These are phyloP conservation scores for Thermophis baileyi DNA, from an alignment of 2,113 vertebrate species.

Conservation along the genomic window DNA sequence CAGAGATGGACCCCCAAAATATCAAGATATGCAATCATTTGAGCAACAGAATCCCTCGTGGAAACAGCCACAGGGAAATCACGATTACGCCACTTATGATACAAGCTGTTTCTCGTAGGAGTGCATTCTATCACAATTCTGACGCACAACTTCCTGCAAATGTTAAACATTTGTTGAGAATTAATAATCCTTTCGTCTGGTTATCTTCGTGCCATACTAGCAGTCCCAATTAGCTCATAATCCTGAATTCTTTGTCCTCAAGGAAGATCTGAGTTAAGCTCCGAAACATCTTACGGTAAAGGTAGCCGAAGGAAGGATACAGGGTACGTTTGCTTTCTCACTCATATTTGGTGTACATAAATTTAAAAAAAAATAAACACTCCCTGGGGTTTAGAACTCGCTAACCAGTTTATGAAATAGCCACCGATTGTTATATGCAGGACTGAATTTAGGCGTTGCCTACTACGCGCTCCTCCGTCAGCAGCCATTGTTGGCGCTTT, in stretches of 20 bases:
- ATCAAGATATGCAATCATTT: background rate
- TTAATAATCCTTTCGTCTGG: background rate
- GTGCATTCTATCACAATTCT: background rate
- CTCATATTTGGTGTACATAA: background rate
- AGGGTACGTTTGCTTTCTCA: background rate
- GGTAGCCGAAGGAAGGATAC: background rate
- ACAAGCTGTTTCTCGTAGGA: too few species aligned
- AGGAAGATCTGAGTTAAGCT: background rate
- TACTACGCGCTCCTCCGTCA: background rate
- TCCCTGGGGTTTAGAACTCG: too few species aligned
- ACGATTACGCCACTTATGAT: background rate
- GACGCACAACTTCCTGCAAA: background rate
- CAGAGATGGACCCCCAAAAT: background rate
- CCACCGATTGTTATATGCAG: background rate
- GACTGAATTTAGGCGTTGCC: background rate
- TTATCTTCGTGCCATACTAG: background rate
- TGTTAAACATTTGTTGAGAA: background rate
- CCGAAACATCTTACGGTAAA: background rate
- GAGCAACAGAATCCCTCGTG: background rate
- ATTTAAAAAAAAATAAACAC: background rate
- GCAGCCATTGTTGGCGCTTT: background rate
- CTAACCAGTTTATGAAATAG: background rate
- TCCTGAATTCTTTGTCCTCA: background rate
- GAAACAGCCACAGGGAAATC: background rate
- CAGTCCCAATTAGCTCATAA: background rate